Conservation (phyloP, 1,140 invertebrate genomes). For the Drosophila cardini region DNA sequence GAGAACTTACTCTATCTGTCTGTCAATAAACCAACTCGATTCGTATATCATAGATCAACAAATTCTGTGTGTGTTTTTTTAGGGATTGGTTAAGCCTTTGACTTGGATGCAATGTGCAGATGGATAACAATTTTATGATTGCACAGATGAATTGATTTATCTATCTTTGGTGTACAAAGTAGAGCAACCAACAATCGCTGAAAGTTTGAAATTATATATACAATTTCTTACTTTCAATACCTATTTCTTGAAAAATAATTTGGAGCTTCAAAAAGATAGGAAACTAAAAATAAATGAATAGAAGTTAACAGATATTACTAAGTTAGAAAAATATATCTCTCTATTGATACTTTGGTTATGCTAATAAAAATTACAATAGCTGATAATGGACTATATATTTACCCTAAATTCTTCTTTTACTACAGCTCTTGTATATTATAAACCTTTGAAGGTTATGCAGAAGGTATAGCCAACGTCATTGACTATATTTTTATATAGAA, state of each 20-base stretch:
- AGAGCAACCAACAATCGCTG: too few relatives aligned
- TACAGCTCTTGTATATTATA: neutral
- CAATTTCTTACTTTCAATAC: too few relatives aligned
- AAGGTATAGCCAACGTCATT: neutral
- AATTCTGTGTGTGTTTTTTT: conserved; percentile 23
- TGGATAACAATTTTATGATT: neutral
- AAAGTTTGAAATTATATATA: too few relatives aligned
- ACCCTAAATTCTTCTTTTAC: neutral
- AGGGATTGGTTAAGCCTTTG: conserved; percentile 33
- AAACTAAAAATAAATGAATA: too few relatives aligned
- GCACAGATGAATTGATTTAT: conserved; percentile 23
- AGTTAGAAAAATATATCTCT: too few relatives aligned
- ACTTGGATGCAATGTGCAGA: conserved; percentile 1
- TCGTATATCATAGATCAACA: conserved; percentile 50
- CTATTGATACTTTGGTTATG: too few relatives aligned
- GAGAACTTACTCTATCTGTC: conserved; percentile 26
- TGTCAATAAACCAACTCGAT: conserved; percentile 30
- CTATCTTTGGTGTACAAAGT: too few relatives aligned
- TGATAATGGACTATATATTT: neutral
- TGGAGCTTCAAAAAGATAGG: too few relatives aligned
- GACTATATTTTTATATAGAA: conserved; percentile 23
- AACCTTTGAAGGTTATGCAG: neutral
- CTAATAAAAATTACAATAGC: too few relatives aligned
- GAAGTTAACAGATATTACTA: too few relatives aligned
- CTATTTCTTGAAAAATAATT: too few relatives aligned